Evolutionary conservation across 1,140 invertebrate genomes (phyloP), one percentile per base, ranked within the genome.

Genomic region (Lordiphosa stackelbergi): DNA sequence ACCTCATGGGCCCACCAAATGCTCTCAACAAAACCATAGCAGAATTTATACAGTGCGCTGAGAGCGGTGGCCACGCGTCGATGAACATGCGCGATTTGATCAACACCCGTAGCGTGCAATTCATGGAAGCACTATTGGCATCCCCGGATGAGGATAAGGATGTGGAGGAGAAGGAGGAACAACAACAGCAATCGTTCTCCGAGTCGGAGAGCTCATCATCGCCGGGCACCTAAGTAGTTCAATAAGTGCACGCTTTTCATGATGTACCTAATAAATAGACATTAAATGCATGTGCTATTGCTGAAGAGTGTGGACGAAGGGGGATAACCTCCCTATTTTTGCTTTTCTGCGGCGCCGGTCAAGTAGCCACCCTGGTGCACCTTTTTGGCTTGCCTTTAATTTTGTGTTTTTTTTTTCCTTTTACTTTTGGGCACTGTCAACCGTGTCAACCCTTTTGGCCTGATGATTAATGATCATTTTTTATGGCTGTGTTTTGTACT

Each of bases 391-490:
- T 46, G 22, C 43, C 43, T 46, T 46, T 56, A 52, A 66, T 41
- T 38, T 46, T 6, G 31, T 35, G 12, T n/a, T 45, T 53, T 52
- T 36, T 11, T 42, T 47, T 47, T 34, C 52, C 53, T 56, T 45
- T 38, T 49, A 45, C 49, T 65, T 69, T 69, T 47, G 66, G 61
- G 61, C 66, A 57, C 43, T 52, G 74, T 61, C 34, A 58, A 81
- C 63, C 73, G 66, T 66, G 74, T 83, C 77, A 83, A 83, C 77
- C 77, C 72, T 81, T 81, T 81, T 64, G 51, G 34, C 63, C 22
- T 37, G 63, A 83, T 81, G 75, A 81, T 81, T 81, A 81, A 81
- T 81, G 75, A 83, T 83, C 71, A 58, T 57, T 72, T 66, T 72
- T 81, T 72, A 62, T 45, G 16, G 58, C 49, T 71, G 31, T 70